Base-by-base conservation (phyloP, 2,888 invertebrate genomes). In the Pammene fasciana region DNA sequence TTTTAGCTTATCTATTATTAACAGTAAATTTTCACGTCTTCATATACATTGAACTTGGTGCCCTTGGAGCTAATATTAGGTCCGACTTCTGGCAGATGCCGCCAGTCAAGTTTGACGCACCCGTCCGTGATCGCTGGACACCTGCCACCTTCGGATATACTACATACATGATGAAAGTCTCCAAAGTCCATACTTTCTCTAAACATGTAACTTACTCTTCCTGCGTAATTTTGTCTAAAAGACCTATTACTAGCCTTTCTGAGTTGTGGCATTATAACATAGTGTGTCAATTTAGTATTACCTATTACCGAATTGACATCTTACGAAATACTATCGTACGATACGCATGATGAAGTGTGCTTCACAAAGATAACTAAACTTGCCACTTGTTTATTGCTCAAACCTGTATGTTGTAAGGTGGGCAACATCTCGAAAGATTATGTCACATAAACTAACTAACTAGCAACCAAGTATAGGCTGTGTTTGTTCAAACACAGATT, bases 21-120 rank as follows among this genome's bases (percentile, higher is more conserved):
- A n/a, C 9, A 41, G n/a, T 14, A 45, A 57, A 52, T 68, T 68
- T 64, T 50, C 64, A 54, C 52, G n/a, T 61, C 56, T 72, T 65
- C 64, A 41, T 77, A 76, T 71, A 72, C 76, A 78, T 80, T 82
- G 83, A 85, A 83, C 81, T 82, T 80, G 76, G 73, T 77, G 76
- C 78, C 81, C 81, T 82, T 82, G 79, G 73, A 71, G 75, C 78
- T 75, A 78, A 84, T 84, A 82, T 83, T 83, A 74, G 72, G 75
- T 73, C 74, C 77, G 77, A 71, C 76, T 76, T 75, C 75, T 78
- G 78, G 75, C 76, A 74, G 72, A 73, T 71, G 76, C 73, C 73
- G 77, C 76, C 78, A 79, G 76, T 80, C 77, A 76, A 72, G 73
- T 82, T 79, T 71, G 71, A 55, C 65, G 68, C 65, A 61, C 60